Conservation (phyloP, 2,888 invertebrate species). For the Pegoplata infirma region DNA sequence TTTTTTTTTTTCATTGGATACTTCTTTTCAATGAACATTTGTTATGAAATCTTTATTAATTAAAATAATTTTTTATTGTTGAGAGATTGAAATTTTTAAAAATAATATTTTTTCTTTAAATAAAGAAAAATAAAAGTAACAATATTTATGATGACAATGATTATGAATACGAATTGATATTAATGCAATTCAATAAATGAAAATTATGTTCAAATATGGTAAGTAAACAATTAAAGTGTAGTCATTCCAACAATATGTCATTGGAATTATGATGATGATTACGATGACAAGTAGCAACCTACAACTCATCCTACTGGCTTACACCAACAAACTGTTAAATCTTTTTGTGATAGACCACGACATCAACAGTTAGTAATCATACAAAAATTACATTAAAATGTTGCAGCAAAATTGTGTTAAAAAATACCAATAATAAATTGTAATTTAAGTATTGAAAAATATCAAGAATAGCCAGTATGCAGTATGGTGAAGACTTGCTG, state of each 20-base stretch:
- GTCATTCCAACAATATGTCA: constrained; percentile 40
- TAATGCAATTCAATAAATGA: constrained; percentile 34
- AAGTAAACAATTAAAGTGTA: constrained; percentile 37
- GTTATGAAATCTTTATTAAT: constrained; percentile 4
- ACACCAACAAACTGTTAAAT: constrained; percentile 10
- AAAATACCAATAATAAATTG: too few relatives aligned
- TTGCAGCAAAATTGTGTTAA: too few relatives aligned
- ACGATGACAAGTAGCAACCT: constrained; percentile 43
- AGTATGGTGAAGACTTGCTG: too few relatives aligned
- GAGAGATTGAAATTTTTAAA: background rate
- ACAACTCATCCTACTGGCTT: constrained; percentile 17
- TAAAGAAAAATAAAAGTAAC: background rate
- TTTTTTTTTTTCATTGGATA: too few relatives aligned
- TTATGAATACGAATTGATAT: constrained; percentile 18
- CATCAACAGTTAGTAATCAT: background rate
- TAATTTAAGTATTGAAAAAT: too few relatives aligned
- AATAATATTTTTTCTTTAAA: background rate
- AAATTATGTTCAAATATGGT: constrained; percentile 34
- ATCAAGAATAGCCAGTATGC: too few relatives aligned
- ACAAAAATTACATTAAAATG: too few relatives aligned
- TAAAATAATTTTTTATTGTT: constrained; percentile 1
- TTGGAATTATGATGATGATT: constrained; percentile 58
- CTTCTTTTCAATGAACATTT: background rate
- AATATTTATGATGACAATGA: background rate
- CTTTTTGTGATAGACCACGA: background rate